Evolutionary conservation across 2,113 vertebrate species (phyloP), one percentile per base, ranked within the genome.

Genomic region (Rutilus rutilus): DNA sequence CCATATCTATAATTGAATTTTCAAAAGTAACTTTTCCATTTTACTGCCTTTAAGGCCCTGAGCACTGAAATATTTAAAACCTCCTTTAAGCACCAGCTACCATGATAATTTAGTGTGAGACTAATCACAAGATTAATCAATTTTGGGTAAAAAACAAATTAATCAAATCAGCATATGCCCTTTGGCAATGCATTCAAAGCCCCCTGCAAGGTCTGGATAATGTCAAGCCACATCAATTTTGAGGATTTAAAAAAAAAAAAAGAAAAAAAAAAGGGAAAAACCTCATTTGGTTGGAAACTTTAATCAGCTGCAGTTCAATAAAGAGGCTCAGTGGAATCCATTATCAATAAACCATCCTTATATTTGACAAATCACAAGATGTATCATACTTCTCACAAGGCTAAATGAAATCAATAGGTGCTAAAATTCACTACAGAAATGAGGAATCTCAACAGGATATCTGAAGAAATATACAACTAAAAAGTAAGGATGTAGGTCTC

Each of bases 111-210:
- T 36, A 52, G 42, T 30, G 42, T 39, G 83, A 30, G 17, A 69
- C 27, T 71, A 74, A 84, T 52, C 27, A 74, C 62, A 84, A 84
- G n/a, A 78, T 62, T 84, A 76, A 80, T 86, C 52, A 80, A 86
- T 73, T 84, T 71, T 67, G 21, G 57, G 82, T 78, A 79, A 69
- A 80, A 87, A 71, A 78, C 82, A 84, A 79, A 79, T 84, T 15
- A 87, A 87, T 87, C 76, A 73, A 30, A 84, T 73, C 62, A 78
- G 78, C 76, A 78, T 84, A 62, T 79, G 62, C 54, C 86, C 82
- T 84, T 87, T 77, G 65, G 30, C 33, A 78, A 77, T 30, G 73
- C 14, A 45, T 89, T 85, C 45, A 12, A 78, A 36, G 52, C 19
- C 74, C 74, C 59, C 47, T 80, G 50, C 76, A 78, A 69, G 4